Evolutionary conservation across 2,888 invertebrate genomes (phyloP), one percentile per base, ranked within the genome.

Genomic region (Melieria omissa): DNA sequence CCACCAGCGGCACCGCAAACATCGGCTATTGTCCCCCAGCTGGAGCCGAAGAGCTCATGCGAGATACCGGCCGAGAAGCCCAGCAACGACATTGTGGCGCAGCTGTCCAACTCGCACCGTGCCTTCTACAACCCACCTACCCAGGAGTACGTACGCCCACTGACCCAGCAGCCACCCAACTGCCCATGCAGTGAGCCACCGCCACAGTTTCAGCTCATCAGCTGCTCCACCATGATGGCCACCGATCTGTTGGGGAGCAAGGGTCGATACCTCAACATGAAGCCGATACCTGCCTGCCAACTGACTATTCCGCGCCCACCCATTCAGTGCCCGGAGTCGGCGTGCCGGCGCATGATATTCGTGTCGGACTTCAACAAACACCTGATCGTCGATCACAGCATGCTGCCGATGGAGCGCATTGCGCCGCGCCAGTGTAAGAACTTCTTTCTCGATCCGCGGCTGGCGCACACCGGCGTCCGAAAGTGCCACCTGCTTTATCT

Each of bases 331-430:
- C 85, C 85, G 4, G 81, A 83, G 41, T 75, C 76, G 2, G 70
- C 76, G 0, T 86, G 86, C 58, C 61, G 75, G 4, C 77, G 78
- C 4, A 73, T 80, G 70, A 79, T 80, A 10, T 84, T 83, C 64
- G 77, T 85, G 0, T 84, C 85, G 1, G 83, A 85, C 44, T 82
- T 86, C 44, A 82, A 78, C 8, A 82, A 78, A 42, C 86, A 86
- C 72, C 72, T 85, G 0, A 76, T 78, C 3, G 73, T 79, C 4
- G 81, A 84, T 58, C 86, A 86, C 74, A 75, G 71, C 0, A 64
- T 77, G n/a, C 69, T 85, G 29, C 79, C 80, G 5, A 79, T 83
- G 74, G 85, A 85, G 68, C 81, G 82, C 16, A 81, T 85, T 16
- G n/a, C 49, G 0, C 78, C 81, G 0, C 72, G 76, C 6, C 78